Percentiles rank a stretch among this genome's conserved stretches.
Evolutionary conservation across 1,140 invertebrate species (phyloP).

Genomic region (Caerostris extrusa): DNA sequence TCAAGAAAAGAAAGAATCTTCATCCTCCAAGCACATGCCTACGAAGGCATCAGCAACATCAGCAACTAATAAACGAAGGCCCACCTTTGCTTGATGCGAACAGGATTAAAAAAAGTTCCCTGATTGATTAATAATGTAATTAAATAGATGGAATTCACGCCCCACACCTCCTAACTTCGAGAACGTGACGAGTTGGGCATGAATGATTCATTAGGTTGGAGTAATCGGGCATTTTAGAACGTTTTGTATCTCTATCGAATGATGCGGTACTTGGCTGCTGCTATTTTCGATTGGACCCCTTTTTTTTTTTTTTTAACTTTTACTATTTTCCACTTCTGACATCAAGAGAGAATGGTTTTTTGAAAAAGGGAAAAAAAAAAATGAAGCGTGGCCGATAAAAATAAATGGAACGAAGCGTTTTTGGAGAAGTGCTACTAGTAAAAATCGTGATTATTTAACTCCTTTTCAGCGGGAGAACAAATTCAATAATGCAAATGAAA

Average conservation of each 20-base stretch:
- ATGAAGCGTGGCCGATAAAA: too few species aligned
- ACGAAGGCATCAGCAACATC: background rate
- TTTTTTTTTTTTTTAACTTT: too few species aligned
- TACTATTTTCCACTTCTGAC: too few species aligned
- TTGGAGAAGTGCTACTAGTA: too few species aligned
- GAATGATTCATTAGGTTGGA: slow-evolving; percentile 16
- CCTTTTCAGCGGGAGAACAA: too few species aligned
- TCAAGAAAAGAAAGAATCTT: background rate
- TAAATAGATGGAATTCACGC: slow-evolving; percentile 22
- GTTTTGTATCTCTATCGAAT: background rate
- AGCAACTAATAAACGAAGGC: background rate
- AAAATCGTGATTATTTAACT: too few species aligned
- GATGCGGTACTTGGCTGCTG: background rate
- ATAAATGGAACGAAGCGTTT: too few species aligned
- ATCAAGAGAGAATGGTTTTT: too few species aligned
- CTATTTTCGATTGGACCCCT: too few species aligned
- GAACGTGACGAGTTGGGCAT: slow-evolving; percentile 15
- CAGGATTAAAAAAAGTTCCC: slow-evolving; percentile 40
- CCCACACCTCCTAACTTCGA: background rate
- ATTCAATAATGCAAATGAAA: too few species aligned
- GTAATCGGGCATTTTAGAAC: slow-evolving; percentile 23
- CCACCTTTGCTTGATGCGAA: background rate
- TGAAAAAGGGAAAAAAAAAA: too few species aligned
- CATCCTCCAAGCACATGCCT: background rate
- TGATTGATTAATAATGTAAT: slow-evolving; percentile 61